phyloP scores from a whole-genome alignment of 2,888 invertebrate species.

The Rhimphoctona megacephalus region DNA sequence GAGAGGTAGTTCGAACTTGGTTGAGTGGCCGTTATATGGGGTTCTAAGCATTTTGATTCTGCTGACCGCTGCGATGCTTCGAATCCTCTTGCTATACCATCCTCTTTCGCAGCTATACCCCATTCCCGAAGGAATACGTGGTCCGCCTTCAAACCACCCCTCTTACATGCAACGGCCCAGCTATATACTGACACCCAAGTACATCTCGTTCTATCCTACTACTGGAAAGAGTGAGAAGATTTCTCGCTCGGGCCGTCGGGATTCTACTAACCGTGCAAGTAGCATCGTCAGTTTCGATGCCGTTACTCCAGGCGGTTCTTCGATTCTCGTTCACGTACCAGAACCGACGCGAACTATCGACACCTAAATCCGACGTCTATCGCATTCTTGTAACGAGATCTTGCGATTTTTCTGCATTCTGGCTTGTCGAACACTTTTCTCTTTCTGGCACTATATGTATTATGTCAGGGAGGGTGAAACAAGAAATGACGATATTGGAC shows the following conservation, averaged over 20 bases:
- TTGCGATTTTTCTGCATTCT: constrained; percentile 60
- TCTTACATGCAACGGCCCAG: constrained; percentile 66
- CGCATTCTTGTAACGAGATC: constrained; percentile 51
- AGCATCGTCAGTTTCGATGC: constrained; percentile 70
- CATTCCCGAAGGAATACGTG: constrained; percentile 79
- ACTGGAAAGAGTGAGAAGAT: constrained; percentile 38
- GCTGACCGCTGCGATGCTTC: constrained; percentile 81
- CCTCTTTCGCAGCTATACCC: constrained; percentile 65
- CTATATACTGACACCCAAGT: constrained; percentile 23
- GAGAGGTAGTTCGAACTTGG: constrained; percentile 75
- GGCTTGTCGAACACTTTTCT: neutral
- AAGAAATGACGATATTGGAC: neutral
- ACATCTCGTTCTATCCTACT: constrained; percentile 50
- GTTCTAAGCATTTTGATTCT: constrained; percentile 83
- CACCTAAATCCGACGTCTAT: constrained; percentile 43
- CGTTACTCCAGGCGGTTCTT: constrained; percentile 57
- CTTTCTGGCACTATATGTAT: neutral
- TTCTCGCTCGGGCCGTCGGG: constrained; percentile 47
- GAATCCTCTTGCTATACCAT: constrained; percentile 53
- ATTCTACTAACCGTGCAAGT: constrained; percentile 56
- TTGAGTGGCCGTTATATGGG: constrained; percentile 83
- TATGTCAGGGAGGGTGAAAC: neutral
- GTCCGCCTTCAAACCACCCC: constrained; percentile 81
- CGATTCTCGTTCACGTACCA: constrained; percentile 40
- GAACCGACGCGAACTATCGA: constrained; percentile 37